Base-by-base conservation (phyloP, 1,140 invertebrate genomes). In the Drosophila bipectinata region DNA sequence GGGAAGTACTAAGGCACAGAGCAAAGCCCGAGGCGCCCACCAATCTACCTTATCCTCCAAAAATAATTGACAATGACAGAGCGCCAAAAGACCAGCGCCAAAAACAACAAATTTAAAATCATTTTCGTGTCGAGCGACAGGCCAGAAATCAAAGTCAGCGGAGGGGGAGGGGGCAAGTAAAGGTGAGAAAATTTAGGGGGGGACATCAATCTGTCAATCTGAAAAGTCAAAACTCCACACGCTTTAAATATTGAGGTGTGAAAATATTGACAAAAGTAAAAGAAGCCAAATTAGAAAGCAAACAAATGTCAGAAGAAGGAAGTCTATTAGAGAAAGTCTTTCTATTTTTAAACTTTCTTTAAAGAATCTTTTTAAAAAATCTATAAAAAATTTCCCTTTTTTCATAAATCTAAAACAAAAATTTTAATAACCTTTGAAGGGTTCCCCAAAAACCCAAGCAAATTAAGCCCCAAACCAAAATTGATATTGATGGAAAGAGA, bases 101-200 rank as follows among this genome's bases (percentile, higher is more conserved):
- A 64, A 69, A 68, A 72, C 74, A 72, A 88, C 80, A 77, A 88
- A 83, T 83, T 88, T 88, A 88, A 88, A 88, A 88, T 79, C 76
- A 83, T 88, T 88, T 87, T 88, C 79, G 55, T 88, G 83, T 88
- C 74, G 74, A 48, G 63, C 54, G 53, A 54, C 47, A 34, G 34
- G 57, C 66, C 55, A 47, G 71, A 67, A 79, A 56, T 58, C 45
- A 61, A 52, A 30, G 24, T 18, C 2, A 10, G 30, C 12, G 30
- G 18, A 1, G 18, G 18, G 14, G 10, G 14, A 52, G 14, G 4
- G 4, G 28, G 1, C 49, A 45, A 14, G 14, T 30, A 28, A 14
- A 12, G 9, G 56, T 30, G 37, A 53, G 21, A 21, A 21, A 21
- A 21, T 21, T 21, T 7, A 28, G 51, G 49, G 28, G 18, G 18